Base-by-base conservation (phyloP, 2,888 invertebrate species). In the Bembecia ichneumoniformis region DNA sequence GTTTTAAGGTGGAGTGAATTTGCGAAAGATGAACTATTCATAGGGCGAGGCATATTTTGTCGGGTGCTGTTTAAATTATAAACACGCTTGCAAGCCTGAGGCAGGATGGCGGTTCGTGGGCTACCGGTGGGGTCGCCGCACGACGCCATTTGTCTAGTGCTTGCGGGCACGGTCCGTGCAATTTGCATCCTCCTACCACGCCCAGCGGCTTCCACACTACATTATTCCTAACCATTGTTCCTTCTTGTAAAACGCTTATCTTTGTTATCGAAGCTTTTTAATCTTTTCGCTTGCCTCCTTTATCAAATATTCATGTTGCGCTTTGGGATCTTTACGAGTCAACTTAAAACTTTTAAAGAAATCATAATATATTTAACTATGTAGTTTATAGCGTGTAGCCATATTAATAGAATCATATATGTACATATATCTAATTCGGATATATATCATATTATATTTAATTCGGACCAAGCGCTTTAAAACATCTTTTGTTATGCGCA, bases 121-220 rank as follows among this genome's bases (percentile, higher is more conserved):
- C 83, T 86, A 83, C 84, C 73, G 84, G 82, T 79, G 81, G 70
- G 83, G 82, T 77, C 81, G 74, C 54, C 68, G 68, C 84, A 83
- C 82, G 84, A 80, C 66, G 71, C 79, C 74, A 81, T 80, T 80
- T 77, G 82, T 80, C 81, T 76, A 75, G 58, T 61, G 77, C 83
- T 78, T 55, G 60, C 54, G 77, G 82, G 69, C 65, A 57, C 64
- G 63, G 64, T 55, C 58, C 66, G 62, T 68, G 76, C 81, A 82
- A 83, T 83, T 86, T 83, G 80, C 82, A 83, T 81, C 79, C 63
- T 57, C 58, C 55, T 58, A 64, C 79, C 82, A 77, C 84, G 80
- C 84, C 83, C 68, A 70, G 64, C 65, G 64, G 82, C 80, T 82
- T 75, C 82, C 72, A 80, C 77, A 76, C 73, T 67, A 63, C 71